Evolutionary conservation across 2,888 invertebrate genomes (phyloP), one percentile per base, ranked within the genome.

Genomic region (Microctonus hyperodae): DNA sequence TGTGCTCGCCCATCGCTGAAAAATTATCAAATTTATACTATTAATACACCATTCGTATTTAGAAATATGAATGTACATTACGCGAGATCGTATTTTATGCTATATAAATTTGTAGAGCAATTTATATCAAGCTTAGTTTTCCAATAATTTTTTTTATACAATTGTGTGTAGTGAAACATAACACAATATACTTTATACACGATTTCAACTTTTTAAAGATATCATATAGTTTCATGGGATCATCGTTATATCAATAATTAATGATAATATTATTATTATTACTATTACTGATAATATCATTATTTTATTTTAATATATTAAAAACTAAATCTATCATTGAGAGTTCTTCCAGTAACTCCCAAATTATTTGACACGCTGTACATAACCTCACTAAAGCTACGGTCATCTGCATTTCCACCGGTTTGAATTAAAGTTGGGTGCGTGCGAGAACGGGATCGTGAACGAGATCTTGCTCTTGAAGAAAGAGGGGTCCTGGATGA

Each of bases 261-360:
- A n/a, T n/a, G n/a, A n/a, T n/a, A 10, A 2, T 25, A 7, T 22
- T 31, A 16, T 48, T 16, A 60, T 20, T 5, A 48, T 44, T n/a
- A 23, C 13, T 22, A 7, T 40, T 33, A n/a, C n/a, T 3, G 33
- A 56, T 3, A 10, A 58, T 22, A 23, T 40, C 58, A 20, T 9
- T 25, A n/a, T 55, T 37, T 55, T 56, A 31, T 13, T 25, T 55
- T 25, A 25, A 44, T 11, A n/a, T 51, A 33, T 80, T 76, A 80
- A 67, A 76, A 78, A 64, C 82, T 83, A 73, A 84, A 84, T 74
- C 83, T 77, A 71, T 84, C 83, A 61, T 83, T 83, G 25, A 84
- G 82, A 6, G 83, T 83, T 69, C 82, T 76, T 22, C 79, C 78
- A 2, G 83, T 84, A 20, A 83, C 78, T 13, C 83, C 83, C 6